A percentile compares a stretch with the other conserved stretches of the same genome.
These are phyloP conservation scores for Psilanteris sp. DNA, from an alignment of 1,140 invertebrate species.

Conservation along the genomic window DNA sequence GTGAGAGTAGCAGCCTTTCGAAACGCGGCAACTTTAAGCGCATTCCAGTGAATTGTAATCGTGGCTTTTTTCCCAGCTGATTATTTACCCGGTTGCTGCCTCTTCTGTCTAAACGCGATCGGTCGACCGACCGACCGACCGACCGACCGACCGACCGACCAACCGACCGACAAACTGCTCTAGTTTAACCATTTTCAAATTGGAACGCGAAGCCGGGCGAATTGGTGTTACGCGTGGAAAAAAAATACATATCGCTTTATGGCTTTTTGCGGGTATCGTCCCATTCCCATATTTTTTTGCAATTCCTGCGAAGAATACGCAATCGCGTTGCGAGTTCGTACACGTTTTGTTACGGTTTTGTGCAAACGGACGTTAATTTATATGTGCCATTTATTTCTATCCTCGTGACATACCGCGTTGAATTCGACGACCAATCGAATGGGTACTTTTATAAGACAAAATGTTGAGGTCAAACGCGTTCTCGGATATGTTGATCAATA, in stretches of 20 bases:
- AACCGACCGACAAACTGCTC: constrained; percentile 53
- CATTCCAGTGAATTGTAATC: constrained; percentile 76
- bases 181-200: constrained; percentile 59
- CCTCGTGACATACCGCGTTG: too few species aligned
- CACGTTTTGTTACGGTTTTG: too few species aligned
- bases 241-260: constrained; percentile 1
- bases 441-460: too few species aligned
- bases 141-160: constrained; percentile 55
- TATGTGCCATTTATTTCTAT: too few species aligned
- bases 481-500: too few species aligned
- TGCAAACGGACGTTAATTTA: too few species aligned
- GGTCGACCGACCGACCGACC: constrained; percentile 48
- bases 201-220: constrained; percentile 31
- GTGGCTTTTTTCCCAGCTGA: constrained; percentile 71
- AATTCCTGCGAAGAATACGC: too few species aligned
- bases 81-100: constrained; percentile 65
- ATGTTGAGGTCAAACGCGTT: too few species aligned
- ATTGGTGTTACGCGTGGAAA: constrained; percentile 49
- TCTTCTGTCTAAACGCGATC: constrained; percentile 42
- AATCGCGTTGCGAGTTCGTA: too few species aligned
- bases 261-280: too few species aligned
- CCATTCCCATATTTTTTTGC: too few species aligned
- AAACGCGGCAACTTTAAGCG: constrained; percentile 70
- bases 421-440: too few species aligned
- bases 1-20: constrained; percentile 71